Evolutionary conservation across 1,140 invertebrate genomes (phyloP), one percentile per base, ranked within the genome.

Genomic region (Zaprionus vittiger): DNA sequence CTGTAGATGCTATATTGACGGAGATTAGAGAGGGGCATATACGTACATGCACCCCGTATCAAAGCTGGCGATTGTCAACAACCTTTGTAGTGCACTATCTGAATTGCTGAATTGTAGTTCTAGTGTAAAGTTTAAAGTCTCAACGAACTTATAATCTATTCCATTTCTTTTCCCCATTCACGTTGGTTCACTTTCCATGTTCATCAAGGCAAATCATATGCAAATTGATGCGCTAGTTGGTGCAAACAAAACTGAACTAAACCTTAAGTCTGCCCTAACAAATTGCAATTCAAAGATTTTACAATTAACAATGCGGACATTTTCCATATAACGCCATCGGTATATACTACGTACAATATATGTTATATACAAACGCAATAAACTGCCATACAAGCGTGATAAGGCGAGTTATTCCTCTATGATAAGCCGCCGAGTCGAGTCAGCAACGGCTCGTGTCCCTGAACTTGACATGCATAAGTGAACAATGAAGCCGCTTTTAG

Each of bases 391-490:
- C 7, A 47, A 47, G 41, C n/a, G 34, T 41, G 65, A 63, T 75
- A 70, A 63, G 20, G 26, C 14, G 28, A n/a, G 41, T 56, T 63
- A 22, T n/a, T 47, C 7, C 28, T 49, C 9, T n/a, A 5, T 55
- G 73, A 76, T 76, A 76, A 72, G 68, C 67, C 26, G 15, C 14
- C 14, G 24, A 15, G 14, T 22, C 38, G 17, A 28, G n/a, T 34
- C 17, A 31, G 20, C 56, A 44, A 61, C 73, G 73, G 14, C 3
- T 76, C 61, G 60, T 37, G 73, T 59, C 61, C 73, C 37, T 76
- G 73, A 76, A 76, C 73, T 76, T 76, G 68, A n/a, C 47, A 55
- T 60, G 34, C 54, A 59, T 44, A 28, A 61, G 34, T 37, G 14
- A 1, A 14, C 34, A 44, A 11, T 24, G 37, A 24, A 6, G 6